A percentile compares a stretch with the other conserved stretches of the same genome.
Evolutionary conservation across 2,113 vertebrate species (phyloP).

Genomic region (Sturnira hondurensis): DNA sequence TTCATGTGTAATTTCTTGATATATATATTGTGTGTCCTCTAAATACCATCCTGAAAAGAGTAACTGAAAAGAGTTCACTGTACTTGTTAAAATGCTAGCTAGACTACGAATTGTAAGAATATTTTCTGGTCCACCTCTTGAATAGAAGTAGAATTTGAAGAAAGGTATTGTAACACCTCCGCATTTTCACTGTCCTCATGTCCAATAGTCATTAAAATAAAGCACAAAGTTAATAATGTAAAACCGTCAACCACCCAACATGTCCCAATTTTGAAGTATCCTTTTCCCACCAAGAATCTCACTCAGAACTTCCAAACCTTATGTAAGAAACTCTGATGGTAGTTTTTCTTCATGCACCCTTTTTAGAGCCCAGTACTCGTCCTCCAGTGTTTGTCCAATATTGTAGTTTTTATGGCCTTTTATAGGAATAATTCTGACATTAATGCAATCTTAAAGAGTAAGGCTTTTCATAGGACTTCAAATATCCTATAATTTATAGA

Average conservation of each 20-base stretch:
- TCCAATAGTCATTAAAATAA: neutral
- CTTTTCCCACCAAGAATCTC: constrained; percentile 3
- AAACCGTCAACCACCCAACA: neutral
- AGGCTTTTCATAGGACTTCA: neutral
- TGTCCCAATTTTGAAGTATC: neutral
- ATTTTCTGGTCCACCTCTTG: neutral
- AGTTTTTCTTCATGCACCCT: neutral
- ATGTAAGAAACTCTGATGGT: neutral
- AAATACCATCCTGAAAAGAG: neutral
- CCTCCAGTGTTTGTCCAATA: neutral
- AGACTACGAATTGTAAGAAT: neutral
- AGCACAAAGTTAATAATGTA: neutral
- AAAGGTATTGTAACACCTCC: neutral
- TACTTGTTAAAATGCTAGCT: neutral
- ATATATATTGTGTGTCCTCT: neutral
- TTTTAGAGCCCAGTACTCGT: neutral
- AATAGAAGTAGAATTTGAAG: neutral
- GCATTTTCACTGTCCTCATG: neutral
- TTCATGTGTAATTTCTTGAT: neutral
- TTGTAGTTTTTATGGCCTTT: neutral
- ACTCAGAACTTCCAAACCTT: neutral
- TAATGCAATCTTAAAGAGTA: constrained; percentile 3
- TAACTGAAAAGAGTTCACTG: neutral
- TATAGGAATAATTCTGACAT: constrained; percentile 8
- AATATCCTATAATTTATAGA: constrained; percentile 10